Evolutionary conservation across 1,140 invertebrate genomes (phyloP), one percentile per base, ranked within the genome.

Genomic region (Zaprionus vittiger): DNA sequence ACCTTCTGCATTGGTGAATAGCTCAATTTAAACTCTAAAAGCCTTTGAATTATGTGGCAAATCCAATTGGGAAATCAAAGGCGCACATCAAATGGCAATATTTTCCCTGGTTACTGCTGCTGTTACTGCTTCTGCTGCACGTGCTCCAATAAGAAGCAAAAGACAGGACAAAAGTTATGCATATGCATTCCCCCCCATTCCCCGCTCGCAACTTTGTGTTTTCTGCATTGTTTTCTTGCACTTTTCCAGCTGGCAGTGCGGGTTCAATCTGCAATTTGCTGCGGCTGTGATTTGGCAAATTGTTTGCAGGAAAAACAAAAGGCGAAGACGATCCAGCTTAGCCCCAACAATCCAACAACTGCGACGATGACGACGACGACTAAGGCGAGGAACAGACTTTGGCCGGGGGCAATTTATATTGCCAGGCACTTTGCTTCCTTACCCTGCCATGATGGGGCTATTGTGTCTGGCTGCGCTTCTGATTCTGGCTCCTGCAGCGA

Each of bases 261-360:
- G 62, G 74, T 61, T 74, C 76, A 80, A 70, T 70, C 56, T 72
- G 73, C 80, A 83, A 89, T 89, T 77, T 77, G 75, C 77, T 74
- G 63, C 70, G 77, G 73, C 73, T 75, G 55, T 73, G 75, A 86
- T 87, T 89, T 79, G 71, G 37, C 75, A 89, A 87, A 87, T 90
- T 81, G 83, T 81, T 87, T 87, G 84, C 65, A 68, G 54, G 65
- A 64, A 81, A 87, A 87, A 84, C 81, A 87, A 87, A 81, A 57
- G 75, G 79, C 60, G 59, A 69, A 54, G 59, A 76, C 57, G 63
- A 71, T 67, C 63, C 80, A 73, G 73, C 80, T 87, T 80, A 73
- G 78, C 80, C 78, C 78, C 56, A 57, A 72, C 79, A 69, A 66
- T 78, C 71, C 67, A 77, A 71, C 64, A 66, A 77, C 71, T 67